Evolutionary conservation across 2,113 vertebrate species (phyloP).

Genomic region (Tychaedon coryphoeus): DNA sequence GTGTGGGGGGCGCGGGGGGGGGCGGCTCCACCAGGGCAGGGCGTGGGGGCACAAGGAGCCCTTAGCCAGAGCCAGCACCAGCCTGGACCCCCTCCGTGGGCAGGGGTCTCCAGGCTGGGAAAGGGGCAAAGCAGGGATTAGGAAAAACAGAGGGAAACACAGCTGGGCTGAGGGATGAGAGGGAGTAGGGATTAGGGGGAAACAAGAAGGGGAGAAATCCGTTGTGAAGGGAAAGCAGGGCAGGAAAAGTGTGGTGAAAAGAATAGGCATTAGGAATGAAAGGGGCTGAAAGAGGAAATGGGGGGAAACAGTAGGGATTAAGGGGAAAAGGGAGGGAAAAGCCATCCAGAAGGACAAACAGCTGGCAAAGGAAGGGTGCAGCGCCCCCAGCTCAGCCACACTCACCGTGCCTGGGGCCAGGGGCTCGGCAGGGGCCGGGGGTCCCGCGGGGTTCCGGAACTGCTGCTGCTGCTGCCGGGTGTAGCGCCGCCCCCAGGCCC

Average conservation of each 20-base stretch:
- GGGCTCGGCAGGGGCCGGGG: constrained; percentile 56
- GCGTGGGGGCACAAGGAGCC: constrained; percentile 77
- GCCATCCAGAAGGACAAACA: accelerated
- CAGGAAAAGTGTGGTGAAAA: background rate
- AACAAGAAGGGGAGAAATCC: background rate
- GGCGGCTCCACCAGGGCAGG: constrained; percentile 83
- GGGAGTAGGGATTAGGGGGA: too few species aligned
- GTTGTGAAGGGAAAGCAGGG: background rate
- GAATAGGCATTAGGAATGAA: accelerated
- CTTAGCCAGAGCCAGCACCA: constrained; percentile 79
- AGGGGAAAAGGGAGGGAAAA: too few species aligned
- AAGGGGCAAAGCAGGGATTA: background rate
- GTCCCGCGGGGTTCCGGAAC: constrained; percentile 79
- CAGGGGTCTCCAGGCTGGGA: background rate
- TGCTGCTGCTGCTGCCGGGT: constrained; percentile 68
- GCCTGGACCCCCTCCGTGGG: background rate
- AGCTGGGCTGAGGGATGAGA: background rate
- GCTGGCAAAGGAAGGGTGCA: background rate
- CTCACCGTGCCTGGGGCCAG: constrained; percentile 71
- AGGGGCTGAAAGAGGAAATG: background rate
- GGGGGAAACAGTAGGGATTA: too few species aligned
- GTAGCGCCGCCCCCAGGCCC: constrained; percentile 90
- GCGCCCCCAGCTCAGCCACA: background rate
- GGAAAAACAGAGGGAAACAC: background rate
- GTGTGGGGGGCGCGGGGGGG: constrained; percentile 73